Percentiles rank a stretch among this genome's conserved stretches.
Conservation (phyloP, 2,888 invertebrate genomes). For the Drosophila merina region DNA sequence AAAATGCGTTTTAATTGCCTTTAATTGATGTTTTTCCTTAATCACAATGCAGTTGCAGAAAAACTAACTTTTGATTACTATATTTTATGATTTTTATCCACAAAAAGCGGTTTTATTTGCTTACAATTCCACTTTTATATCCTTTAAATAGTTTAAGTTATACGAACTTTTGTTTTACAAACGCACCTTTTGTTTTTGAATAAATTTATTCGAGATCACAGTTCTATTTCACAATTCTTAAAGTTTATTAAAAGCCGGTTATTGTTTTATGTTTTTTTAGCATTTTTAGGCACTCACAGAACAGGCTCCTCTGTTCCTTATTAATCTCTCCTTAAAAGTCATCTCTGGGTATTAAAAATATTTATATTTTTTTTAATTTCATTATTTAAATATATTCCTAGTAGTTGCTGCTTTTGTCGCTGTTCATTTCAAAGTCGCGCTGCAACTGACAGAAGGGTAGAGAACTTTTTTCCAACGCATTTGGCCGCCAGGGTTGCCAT, state of each 20-base stretch:
- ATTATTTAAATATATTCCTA: constrained; percentile 4
- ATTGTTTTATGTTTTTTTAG: background rate
- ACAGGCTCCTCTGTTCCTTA: background rate
- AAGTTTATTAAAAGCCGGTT: background rate
- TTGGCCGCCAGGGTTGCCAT: constrained; percentile 70
- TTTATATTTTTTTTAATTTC: constrained; percentile 3
- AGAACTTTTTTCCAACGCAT: constrained; percentile 78
- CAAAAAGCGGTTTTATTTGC: background rate
- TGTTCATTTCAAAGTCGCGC: constrained; percentile 82
- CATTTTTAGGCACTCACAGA: background rate
- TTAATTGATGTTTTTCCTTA: constrained; percentile 32
- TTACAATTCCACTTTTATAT: background rate
- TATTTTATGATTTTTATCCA: background rate
- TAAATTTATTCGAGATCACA: background rate
- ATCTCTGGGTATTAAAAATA: background rate
- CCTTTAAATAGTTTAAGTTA: background rate
- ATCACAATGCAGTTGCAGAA: background rate
- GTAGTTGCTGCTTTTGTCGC: constrained; percentile 26
- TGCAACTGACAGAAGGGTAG: constrained; percentile 83
- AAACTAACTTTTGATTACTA: background rate
- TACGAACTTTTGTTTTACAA: background rate
- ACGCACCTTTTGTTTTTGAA: background rate
- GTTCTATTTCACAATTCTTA: background rate
- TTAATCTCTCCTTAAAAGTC: too few relatives aligned
- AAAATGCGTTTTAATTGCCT: constrained; percentile 63